Conservation (phyloP, 2,113 vertebrate genomes). For the Isurus oxyrinchus region DNA sequence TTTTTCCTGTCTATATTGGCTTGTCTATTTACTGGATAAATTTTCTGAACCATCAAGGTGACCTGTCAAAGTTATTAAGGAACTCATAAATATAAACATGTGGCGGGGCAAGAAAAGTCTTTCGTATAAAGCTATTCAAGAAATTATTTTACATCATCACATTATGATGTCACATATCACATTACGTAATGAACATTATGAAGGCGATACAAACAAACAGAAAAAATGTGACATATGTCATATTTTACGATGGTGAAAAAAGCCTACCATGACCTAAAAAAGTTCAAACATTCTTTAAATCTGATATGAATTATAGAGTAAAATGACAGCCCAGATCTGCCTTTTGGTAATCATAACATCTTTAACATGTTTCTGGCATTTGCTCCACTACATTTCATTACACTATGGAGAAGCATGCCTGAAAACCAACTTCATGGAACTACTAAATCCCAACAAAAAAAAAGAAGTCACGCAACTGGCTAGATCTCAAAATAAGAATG, state of each 20-base stretch:
- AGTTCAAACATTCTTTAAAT: background rate
- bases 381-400: constrained; percentile 20
- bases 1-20: background rate
- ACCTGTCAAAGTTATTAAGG: background rate
- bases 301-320: constrained; percentile 18
- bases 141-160: background rate
- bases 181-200: background rate
- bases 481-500: constrained; percentile 27
- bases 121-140: background rate
- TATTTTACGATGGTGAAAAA: background rate
- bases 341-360: constrained; percentile 7
- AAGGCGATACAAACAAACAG: background rate
- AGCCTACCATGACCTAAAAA: background rate
- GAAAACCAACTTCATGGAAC: constrained; percentile 32
- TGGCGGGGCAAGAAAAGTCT: background rate
- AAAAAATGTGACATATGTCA: background rate
- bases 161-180: background rate
- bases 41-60: background rate
- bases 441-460: constrained; percentile 22
- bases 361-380: constrained; percentile 18
- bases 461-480: constrained; percentile 22
- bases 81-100: background rate
- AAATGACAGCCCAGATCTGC: constrained; percentile 26
- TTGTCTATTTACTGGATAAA: background rate
- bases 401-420: constrained; percentile 29